A percentile compares a stretch with the other conserved stretches of the same genome.
Evolutionary conservation across 2,888 invertebrate genomes (phyloP).

Genomic region (Lasioglossum marginatum): DNA sequence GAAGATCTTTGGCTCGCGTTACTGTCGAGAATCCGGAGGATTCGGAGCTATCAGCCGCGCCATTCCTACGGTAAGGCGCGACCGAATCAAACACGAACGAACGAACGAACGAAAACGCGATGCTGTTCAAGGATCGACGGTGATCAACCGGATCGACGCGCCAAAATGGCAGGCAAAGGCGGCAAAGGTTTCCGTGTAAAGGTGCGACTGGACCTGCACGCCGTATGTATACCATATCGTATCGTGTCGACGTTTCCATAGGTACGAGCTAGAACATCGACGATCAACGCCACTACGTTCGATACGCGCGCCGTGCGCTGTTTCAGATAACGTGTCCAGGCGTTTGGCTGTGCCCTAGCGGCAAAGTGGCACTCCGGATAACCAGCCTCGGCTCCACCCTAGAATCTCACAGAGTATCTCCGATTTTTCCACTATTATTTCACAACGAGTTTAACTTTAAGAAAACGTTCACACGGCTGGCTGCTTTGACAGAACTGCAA

Average conservation of each 20-base stretch:
- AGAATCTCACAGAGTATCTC: constrained; percentile 88
- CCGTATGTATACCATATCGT: constrained; percentile 74
- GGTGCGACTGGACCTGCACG: constrained; percentile 80
- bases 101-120: neutral
- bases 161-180: constrained; percentile 79
- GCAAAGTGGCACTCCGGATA: constrained; percentile 90
- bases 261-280: neutral
- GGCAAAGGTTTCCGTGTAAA: constrained; percentile 81
- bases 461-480: constrained; percentile 85
- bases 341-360: constrained; percentile 93
- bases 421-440: constrained; percentile 90
- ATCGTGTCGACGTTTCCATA: neutral
- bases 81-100: neutral
- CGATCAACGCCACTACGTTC: neutral
- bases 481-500: constrained; percentile 85
- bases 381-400: constrained; percentile 89
- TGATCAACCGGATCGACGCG: neutral
- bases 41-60: neutral
- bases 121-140: constrained; percentile 14
- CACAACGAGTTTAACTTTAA: constrained; percentile 90
- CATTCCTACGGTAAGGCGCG: neutral
- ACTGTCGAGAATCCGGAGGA: neutral
- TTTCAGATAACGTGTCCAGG: constrained; percentile 92
- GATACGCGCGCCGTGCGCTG: neutral
- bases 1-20: neutral